phyloP scores from a whole-genome alignment of 2,113 vertebrate genomes.

The Rhipidura dahli region DNA sequence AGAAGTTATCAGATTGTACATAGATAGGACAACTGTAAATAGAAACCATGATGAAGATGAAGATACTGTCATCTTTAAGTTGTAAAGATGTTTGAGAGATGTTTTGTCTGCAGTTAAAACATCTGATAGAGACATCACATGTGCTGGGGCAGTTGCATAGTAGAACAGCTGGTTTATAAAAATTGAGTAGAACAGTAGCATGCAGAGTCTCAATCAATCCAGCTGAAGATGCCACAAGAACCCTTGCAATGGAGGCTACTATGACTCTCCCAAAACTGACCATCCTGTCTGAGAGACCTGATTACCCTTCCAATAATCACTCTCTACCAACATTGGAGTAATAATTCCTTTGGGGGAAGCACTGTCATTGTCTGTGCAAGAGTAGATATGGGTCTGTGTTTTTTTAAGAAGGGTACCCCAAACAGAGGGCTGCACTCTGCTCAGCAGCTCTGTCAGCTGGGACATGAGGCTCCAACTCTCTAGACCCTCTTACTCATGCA shows the following conservation, averaged over 20 bases:
- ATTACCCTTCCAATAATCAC: background rate
- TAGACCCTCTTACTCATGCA: background rate
- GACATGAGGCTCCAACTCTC: background rate
- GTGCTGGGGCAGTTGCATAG: background rate
- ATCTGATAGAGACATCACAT: background rate
- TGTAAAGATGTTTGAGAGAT: background rate
- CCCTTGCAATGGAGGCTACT: background rate
- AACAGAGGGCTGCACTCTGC: background rate
- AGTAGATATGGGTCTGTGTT: rapidly evolving
- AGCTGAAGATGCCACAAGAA: background rate
- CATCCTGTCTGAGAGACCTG: background rate
- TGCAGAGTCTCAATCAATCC: background rate
- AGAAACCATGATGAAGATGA: background rate
- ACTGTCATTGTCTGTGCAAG: background rate
- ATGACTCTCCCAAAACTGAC: background rate
- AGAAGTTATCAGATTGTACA: background rate
- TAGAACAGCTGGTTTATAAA: background rate
- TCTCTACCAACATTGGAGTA: background rate
- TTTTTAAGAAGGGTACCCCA: background rate
- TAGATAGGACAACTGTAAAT: background rate
- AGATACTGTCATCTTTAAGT: background rate
- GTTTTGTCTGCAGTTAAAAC: background rate
- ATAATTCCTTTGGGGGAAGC: background rate
- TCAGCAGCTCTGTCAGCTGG: background rate
- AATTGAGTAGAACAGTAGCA: background rate